These are phyloP conservation scores for Sarcophaga caerulescens DNA, from an alignment of 2,888 invertebrate species.

Conservation along the genomic window DNA sequence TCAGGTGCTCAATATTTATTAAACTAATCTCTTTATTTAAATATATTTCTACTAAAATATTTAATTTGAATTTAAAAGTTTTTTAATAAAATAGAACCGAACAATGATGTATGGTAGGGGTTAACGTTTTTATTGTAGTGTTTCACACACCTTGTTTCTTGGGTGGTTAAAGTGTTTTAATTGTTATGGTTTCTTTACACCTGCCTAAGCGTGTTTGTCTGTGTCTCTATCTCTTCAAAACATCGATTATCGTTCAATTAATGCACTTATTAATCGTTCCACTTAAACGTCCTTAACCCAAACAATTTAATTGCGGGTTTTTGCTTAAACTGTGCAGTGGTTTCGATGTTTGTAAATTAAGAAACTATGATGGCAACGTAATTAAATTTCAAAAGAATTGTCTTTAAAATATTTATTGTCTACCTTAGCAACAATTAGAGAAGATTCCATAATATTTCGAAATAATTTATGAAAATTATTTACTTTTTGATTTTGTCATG, in stretches of 20 bases:
- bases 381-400: too few species aligned
- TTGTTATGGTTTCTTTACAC: constrained; percentile 36
- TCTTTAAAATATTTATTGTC: too few species aligned
- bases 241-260: constrained; percentile 8
- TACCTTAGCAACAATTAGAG: too few species aligned
- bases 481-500: background rate
- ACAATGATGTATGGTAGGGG: background rate
- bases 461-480: background rate
- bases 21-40: too few species aligned
- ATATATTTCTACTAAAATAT: too few species aligned
- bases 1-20: too few species aligned
- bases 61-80: background rate
- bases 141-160: background rate
- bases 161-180: constrained; percentile 17
- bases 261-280: background rate
- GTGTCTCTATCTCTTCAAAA: background rate
- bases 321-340: background rate
- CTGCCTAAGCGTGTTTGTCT: background rate
- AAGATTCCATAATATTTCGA: background rate
- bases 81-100: background rate
- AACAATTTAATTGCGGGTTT: constrained; percentile 16
- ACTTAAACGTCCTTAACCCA: constrained; percentile 5
- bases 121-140: background rate
- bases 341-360: background rate
- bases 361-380: too few species aligned